These are phyloP conservation scores for Neotragus moschatus DNA, from an alignment of 2,113 vertebrate species.

Conservation along the genomic window DNA sequence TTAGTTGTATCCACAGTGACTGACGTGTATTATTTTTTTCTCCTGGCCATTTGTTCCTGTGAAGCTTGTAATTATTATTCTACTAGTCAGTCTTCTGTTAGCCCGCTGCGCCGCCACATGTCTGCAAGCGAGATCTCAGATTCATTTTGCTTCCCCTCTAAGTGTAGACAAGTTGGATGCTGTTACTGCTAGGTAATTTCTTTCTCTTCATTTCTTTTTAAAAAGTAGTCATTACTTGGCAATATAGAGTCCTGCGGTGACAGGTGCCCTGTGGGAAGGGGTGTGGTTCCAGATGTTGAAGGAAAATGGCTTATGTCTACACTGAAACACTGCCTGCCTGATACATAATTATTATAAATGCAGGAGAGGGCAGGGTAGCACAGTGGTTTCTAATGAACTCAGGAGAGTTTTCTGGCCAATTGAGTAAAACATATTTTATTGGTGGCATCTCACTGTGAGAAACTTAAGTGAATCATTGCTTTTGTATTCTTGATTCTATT, in stretches of 20 bases:
- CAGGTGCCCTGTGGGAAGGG: not conserved
- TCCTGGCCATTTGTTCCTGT: not conserved
- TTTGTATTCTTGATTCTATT: not conserved
- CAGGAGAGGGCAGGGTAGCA: rapidly evolving
- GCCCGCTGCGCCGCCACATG: not conserved
- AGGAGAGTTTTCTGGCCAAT: not conserved
- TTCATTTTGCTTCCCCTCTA: not conserved
- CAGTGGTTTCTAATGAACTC: not conserved
- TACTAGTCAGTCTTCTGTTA: not conserved
- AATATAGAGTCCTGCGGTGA: not conserved
- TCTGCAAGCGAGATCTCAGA: not conserved
- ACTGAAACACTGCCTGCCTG: not conserved
- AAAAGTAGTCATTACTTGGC: not conserved
- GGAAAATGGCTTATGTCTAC: not conserved
- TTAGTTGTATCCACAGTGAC: not conserved
- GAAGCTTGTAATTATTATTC: not conserved
- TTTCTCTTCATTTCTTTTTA: not conserved
- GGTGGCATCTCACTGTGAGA: not conserved
- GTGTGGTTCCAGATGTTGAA: not conserved
- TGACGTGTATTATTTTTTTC: not conserved
- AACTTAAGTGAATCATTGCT: not conserved
- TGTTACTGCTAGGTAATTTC: not conserved
- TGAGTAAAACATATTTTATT: not conserved
- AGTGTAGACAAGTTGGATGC: not conserved
- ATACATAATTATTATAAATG: not conserved